A percentile compares a stretch with the other conserved stretches of the same genome.
Conservation (phyloP, 2,113 vertebrate species). For the Picathartes gymnocephalus region DNA sequence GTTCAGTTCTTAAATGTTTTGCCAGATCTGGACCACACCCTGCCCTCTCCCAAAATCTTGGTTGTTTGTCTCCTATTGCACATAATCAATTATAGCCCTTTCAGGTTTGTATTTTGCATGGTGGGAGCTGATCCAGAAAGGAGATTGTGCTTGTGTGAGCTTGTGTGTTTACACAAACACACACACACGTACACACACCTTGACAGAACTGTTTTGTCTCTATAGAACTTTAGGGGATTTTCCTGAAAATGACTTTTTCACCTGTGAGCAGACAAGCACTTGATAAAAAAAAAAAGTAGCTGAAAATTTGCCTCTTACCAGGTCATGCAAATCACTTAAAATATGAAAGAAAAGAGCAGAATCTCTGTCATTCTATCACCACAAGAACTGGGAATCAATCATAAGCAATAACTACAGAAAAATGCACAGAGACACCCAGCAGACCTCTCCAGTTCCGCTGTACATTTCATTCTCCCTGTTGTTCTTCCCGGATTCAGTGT, state of each 20-base stretch:
- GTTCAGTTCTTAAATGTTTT: conserved; percentile 53
- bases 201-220: neutral
- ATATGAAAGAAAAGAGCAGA: neutral
- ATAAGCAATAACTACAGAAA: neutral
- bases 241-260: neutral
- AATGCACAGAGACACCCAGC: neutral
- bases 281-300: neutral
- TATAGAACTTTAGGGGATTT: neutral
- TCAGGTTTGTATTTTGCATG: conserved; percentile 61
- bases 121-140: conserved; percentile 43
- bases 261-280: neutral
- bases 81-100: conserved; percentile 59
- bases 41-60: conserved; percentile 41
- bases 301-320: neutral
- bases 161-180: conserved; percentile 62
- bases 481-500: neutral
- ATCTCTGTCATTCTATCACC: neutral
- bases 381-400: neutral
- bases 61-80: conserved; percentile 57
- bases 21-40: conserved; percentile 59
- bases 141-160: conserved; percentile 57
- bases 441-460: neutral
- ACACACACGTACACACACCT: neutral
- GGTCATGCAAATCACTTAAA: neutral
- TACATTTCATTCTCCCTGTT: neutral